Base-by-base conservation (phyloP, 2,797 vertebrate species). In the Lepilemur ruficaudatus region DNA sequence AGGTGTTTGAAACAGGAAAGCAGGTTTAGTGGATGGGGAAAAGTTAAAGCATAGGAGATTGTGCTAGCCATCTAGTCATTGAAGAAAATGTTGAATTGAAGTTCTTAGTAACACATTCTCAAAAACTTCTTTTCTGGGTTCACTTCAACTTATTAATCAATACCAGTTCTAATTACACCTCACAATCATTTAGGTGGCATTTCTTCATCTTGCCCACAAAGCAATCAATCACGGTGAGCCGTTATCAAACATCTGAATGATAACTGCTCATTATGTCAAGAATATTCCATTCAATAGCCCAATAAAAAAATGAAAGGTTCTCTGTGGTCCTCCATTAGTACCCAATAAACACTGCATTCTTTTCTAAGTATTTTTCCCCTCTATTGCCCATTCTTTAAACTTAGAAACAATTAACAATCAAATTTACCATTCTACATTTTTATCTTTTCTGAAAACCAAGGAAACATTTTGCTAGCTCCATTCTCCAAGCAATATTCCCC, bases 281-380 rank as follows among this genome's bases (percentile, higher is more conserved):
- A 90, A 75, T 9, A 80, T 18, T 70, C 38, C n/a, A 63, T 59
- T 84, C 46, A 23, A 55, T 46, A 89, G 43, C 2, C 50, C 67
- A 87, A 63, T 57, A 30, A n/a, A 82, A 84, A 83, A 67, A 76
- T 0, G 5, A 78, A 80, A 78, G 38, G 2, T 63, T 84, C 61
- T 91, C 76, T 55, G 76, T 50, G 50, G 82, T 55, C 30, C 22
- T 55, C 0, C 63, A 32, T 70, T 84, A 91, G 14, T 10, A 41
- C 70, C 50, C 30, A 65, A 7, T 72, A 89, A 73, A 82, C 79
- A 73, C 12, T 76, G 23, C 5, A 20, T 67, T 82, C 32, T 95
- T 88, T 67, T 59, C 38, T 57, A 80, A 80, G 46, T 91, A 86
- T 89, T 75, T 89, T 12, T 78, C 20, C 90, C 59, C 83, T 93